Base-by-base conservation (phyloP, 2,113 vertebrate species). In the Grus americana region DNA sequence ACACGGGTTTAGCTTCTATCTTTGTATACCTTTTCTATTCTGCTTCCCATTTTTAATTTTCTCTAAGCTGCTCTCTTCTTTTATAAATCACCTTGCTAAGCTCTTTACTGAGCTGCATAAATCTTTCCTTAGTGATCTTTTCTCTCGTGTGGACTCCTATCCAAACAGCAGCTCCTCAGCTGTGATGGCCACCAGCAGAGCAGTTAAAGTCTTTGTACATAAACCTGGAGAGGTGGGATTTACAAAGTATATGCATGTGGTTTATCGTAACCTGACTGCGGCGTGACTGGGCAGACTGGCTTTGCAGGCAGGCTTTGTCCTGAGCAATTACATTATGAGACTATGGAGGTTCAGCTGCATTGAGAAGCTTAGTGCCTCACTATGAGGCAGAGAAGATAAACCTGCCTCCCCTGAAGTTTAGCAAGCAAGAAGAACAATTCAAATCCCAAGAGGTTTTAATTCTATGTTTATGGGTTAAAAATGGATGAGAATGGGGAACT, bases 41-140 rank as follows among this genome's bases (percentile, higher is more conserved):
- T 62, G 42, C 57, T 72, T 90, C 79, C 44, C 14, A 74, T 80
- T 95, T 96, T 97, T 88, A 88, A 96, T 94, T 96, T 92, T 86
- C 92, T 93, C 75, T 94, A 92, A 95, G 90, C 81, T 92, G 71
- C 50, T 67, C 46, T 80, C 79, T 65, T 26, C 79, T 76, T 59
- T 74, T 52, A 62, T 15, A 86, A 87, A 90, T 83, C 81, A 88
- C 22, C 79, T 78, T 58, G 71, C 68, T 86, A 95, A 96, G 93
- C 90, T 90, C 92, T 88, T 86, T 74, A 42, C 85, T 65, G 58
- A 90, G 74, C 81, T 15, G 34, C 42, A 76, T 46, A 79, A 92
- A 92, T 90, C 88, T 90, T 70, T 57, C 46, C 62, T 62, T 32
- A 42, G 46, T 40, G 63, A 57, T 65, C 87, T 79, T 87, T 75